Percentiles rank a stretch among this genome's conserved stretches.
phyloP scores from a whole-genome alignment of 2,113 vertebrate species.

The Donacobius atricapilla region DNA sequence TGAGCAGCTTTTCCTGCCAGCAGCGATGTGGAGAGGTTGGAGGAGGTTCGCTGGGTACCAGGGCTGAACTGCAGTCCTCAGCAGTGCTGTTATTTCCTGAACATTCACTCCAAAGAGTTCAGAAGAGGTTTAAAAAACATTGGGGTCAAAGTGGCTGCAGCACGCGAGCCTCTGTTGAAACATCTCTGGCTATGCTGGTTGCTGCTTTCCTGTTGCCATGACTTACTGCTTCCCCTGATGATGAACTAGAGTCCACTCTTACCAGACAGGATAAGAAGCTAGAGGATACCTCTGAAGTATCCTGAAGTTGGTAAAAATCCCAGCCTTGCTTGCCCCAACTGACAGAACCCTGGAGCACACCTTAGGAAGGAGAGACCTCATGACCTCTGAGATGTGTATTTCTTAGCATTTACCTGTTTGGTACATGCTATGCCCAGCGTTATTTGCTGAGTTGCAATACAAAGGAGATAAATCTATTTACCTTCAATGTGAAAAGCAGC shows the following conservation, averaged over 20 bases:
- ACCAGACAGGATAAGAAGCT: neutral
- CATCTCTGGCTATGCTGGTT: neutral
- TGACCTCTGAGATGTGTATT: fast-evolving
- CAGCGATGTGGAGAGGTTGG: neutral
- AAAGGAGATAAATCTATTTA: neutral
- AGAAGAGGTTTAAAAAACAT: neutral
- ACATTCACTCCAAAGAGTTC: neutral
- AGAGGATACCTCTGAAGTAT: neutral
- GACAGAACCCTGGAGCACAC: neutral
- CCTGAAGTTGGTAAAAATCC: neutral
- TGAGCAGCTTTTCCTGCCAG: neutral
- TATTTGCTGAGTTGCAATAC: fast-evolving
- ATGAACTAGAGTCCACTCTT: neutral
- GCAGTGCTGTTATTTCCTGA: neutral
- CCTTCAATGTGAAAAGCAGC: neutral
- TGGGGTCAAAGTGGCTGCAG: neutral
- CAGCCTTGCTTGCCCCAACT: neutral
- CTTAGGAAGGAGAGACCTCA: neutral
- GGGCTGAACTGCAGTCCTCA: neutral
- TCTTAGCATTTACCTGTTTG: fast-evolving
- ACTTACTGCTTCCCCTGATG: neutral
- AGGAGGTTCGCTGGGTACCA: fast-evolving
- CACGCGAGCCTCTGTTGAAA: fast-evolving
- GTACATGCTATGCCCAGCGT: neutral
- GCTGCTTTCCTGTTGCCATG: neutral